Evolutionary conservation across 1,140 invertebrate genomes (phyloP).

Genomic region (Aphelinus certus): DNA sequence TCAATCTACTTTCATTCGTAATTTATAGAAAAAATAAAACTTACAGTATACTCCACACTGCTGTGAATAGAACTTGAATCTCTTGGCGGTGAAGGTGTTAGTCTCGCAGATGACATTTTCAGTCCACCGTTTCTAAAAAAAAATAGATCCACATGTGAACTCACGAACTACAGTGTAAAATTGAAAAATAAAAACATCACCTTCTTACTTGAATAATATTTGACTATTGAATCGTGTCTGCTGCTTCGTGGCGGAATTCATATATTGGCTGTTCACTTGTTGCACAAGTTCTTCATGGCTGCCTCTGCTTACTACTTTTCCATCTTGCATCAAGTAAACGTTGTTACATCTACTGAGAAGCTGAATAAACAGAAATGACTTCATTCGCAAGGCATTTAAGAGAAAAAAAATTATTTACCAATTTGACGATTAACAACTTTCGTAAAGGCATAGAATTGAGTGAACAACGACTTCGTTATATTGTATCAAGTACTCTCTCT

Average conservation of each 20-base stretch:
- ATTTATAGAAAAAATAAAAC: background rate
- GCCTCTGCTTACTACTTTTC: conserved; percentile 62
- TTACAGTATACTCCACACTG: conserved; percentile 7
- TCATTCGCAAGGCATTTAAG: background rate
- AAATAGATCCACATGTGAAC: no score
- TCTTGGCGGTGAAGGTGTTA: conserved; percentile 12
- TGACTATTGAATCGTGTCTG: background rate
- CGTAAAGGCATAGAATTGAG: no score
- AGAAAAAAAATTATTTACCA: no score
- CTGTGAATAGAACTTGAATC: conserved; percentile 18
- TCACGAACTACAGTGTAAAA: no score
- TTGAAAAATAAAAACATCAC: background rate
- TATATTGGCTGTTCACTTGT: conserved; percentile 59
- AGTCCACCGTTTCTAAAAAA: background rate
- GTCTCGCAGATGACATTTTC: background rate
- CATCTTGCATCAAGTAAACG: conserved; percentile 65
- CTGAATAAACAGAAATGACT: conserved; percentile 45
- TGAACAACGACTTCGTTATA: no score
- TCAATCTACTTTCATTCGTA: background rate
- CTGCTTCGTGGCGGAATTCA: conserved; percentile 46
- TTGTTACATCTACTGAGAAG: conserved; percentile 65
- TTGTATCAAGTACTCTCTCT: no score
- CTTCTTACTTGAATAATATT: background rate
- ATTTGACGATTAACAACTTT: no score
- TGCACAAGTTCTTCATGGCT: conserved; percentile 60